Percentiles rank a stretch among this genome's conserved stretches.
These are phyloP conservation scores for Oreocharis arfaki DNA, from an alignment of 2,113 vertebrate genomes.

Conservation along the genomic window DNA sequence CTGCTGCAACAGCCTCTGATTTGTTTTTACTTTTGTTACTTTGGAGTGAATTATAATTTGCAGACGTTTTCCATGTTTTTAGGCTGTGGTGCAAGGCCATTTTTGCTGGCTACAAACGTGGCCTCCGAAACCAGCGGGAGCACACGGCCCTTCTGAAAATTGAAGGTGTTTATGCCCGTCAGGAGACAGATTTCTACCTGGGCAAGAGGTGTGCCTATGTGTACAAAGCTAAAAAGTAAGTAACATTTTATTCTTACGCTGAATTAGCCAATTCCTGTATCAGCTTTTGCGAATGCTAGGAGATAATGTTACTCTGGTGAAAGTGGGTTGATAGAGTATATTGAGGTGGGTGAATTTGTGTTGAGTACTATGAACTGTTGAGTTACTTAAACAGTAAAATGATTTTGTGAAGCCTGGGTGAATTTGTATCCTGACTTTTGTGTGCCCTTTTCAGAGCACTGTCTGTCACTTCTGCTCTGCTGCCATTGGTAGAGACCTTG, in stretches of 20 bases:
- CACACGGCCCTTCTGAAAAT: constrained; percentile 95
- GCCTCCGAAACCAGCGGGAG: constrained; percentile 95
- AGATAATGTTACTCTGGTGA: no score
- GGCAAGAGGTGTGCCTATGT: constrained; percentile 96
- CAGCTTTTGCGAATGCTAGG: background rate
- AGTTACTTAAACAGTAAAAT: background rate
- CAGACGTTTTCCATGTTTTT: background rate
- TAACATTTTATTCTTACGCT: background rate
- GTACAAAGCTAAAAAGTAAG: constrained; percentile 99
- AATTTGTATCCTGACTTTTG: background rate
- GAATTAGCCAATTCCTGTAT: background rate
- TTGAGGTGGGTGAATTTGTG: background rate
- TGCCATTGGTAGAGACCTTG: background rate
- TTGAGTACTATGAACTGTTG: accelerated
- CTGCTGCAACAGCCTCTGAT: background rate
- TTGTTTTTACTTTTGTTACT: background rate
- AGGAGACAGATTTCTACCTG: constrained; percentile 94
- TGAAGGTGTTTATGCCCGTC: constrained; percentile 90
- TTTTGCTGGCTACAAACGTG: constrained; percentile 96
- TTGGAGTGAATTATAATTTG: background rate
- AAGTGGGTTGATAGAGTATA: background rate
- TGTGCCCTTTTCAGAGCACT: accelerated
- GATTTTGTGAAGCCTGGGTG: background rate
- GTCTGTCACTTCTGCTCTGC: background rate
- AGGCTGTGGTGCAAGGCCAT: constrained; percentile 97